Evolutionary conservation across 2,797 vertebrate genomes (phyloP).

Genomic region (Phoeniculus purpureus): DNA sequence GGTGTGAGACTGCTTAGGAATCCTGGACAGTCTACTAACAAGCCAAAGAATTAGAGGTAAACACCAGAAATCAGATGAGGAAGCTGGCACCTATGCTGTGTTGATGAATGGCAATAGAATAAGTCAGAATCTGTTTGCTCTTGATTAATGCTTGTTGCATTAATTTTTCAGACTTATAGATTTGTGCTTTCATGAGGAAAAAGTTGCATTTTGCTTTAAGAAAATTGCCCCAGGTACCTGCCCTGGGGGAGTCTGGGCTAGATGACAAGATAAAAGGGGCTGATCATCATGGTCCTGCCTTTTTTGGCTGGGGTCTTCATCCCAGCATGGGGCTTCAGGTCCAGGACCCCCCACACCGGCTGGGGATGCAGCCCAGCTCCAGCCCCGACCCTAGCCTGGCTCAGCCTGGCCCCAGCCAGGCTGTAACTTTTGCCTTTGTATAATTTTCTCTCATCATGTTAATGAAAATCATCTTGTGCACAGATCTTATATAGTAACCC

Average conservation of each 20-base stretch:
- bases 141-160: neutral
- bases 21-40: neutral
- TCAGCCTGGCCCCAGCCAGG: neutral
- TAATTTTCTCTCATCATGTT: neutral
- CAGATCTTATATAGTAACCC: neutral
- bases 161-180: too few relatives aligned
- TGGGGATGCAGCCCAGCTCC: too few relatives aligned
- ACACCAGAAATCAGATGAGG: neutral
- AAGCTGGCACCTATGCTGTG: neutral
- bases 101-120: neutral
- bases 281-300: too few relatives aligned
- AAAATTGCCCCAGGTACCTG: too few relatives aligned
- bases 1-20: conserved; percentile 25
- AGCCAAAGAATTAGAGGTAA: conserved; percentile 16
- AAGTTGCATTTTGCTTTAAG: too few relatives aligned
- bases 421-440: neutral
- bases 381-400: too few relatives aligned
- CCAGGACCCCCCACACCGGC: too few relatives aligned
- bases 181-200: too few relatives aligned
- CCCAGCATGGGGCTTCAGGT: too few relatives aligned
- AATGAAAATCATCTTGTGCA: neutral
- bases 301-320: too few relatives aligned
- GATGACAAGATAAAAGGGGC: too few relatives aligned
- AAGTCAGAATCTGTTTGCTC: neutral
- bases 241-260: too few relatives aligned